Conservation (phyloP, 2,113 vertebrate genomes). For the zebrafish (Danio rerio) region GRCz12tu NC_133191.1:44052001-44052500, state of each 20-base stretch:
- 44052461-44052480: conserved; percentile 79
- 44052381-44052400: conserved; percentile 77
- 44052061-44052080: conserved; percentile 80
- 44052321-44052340: conserved; percentile 76
- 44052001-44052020: conserved; percentile 75
- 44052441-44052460: conserved; percentile 63
- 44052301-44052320: conserved; percentile 64
- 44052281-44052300: conserved; percentile 73
- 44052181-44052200: conserved; percentile 99
- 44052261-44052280: conserved; percentile 95
- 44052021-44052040: conserved; percentile 87
- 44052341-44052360: conserved; percentile 77
- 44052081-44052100: conserved; percentile 86
- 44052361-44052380: conserved; percentile 89
- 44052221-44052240: conserved; percentile 83
- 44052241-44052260: conserved; percentile 82
- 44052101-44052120: conserved; percentile 73
- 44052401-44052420: conserved; percentile 76
- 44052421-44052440: conserved; percentile 74
- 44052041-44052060: conserved; percentile 88
- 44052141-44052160: conserved; percentile 71
- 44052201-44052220: conserved; percentile 91
- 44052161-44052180: conserved; percentile 88
- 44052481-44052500: conserved; percentile 77
- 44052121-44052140: conserved; percentile 76